These are phyloP conservation scores for Latrodectus elegans DNA, from an alignment of 2,888 invertebrate species.

Conservation along the genomic window DNA sequence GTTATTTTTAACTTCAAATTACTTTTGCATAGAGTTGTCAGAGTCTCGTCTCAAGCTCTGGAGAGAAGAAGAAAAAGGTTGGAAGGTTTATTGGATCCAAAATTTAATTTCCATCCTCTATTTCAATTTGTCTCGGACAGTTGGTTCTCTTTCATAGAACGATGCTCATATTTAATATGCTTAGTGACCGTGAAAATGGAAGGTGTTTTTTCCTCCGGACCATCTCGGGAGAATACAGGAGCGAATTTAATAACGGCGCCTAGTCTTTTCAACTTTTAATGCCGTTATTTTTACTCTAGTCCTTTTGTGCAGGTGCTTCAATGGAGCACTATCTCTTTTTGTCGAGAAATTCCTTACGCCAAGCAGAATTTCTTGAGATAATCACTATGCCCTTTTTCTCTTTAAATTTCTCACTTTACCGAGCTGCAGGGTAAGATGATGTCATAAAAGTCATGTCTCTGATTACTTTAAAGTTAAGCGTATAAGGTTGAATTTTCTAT, in stretches of 20 bases:
- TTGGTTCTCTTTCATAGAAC: background rate
- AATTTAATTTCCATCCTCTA: conserved; percentile 45
- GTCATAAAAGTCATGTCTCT: too few relatives aligned
- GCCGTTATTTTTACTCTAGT: conserved; percentile 12
- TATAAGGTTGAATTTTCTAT: too few relatives aligned
- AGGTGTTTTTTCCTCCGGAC: background rate
- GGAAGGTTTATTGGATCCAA: conserved; percentile 20
- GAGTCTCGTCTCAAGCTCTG: too few relatives aligned
- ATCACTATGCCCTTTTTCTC: background rate
- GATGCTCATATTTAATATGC: conserved; percentile 34
- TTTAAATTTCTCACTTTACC: background rate
- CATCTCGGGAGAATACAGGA: background rate
- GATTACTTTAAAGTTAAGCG: too few relatives aligned
- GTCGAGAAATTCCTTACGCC: background rate
- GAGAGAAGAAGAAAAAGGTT: background rate
- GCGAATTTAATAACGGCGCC: conserved; percentile 45
- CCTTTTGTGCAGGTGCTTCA: background rate
- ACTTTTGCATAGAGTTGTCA: too few relatives aligned
- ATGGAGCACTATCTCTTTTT: background rate
- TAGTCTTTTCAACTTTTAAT: conserved; percentile 30
- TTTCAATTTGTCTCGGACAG: conserved; percentile 37
- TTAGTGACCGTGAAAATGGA: conserved; percentile 14
- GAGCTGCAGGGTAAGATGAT: background rate
- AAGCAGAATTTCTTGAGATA: background rate
- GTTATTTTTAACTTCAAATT: too few relatives aligned